Evolutionary conservation across 2,797 vertebrate species (phyloP).

Genomic region (Clarias fuscus): DNA sequence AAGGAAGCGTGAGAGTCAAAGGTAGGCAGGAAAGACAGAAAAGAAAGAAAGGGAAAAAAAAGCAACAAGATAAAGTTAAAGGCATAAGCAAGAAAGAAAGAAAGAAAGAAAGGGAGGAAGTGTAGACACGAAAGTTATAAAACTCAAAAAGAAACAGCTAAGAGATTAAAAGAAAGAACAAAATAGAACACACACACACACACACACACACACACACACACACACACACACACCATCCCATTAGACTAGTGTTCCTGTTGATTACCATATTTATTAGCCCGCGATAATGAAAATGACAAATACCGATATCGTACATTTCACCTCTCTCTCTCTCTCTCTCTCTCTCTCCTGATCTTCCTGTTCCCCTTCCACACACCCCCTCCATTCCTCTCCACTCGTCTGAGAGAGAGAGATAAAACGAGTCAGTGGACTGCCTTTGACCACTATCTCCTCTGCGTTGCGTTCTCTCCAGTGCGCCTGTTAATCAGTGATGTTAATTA

Average conservation of each 20-base stretch:
- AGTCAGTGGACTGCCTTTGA: conserved; percentile 65
- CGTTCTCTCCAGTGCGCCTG: conserved; percentile 72
- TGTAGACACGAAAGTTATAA: not conserved
- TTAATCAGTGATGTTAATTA: conserved; percentile 80
- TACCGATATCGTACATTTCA: conserved; percentile 49
- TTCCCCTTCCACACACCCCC: not conserved
- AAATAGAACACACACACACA: conserved; percentile 4
- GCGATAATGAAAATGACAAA: conserved; percentile 78
- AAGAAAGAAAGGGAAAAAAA: not conserved
- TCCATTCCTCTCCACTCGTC: conserved; percentile 57
- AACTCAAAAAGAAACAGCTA: not conserved
- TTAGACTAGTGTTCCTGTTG: conserved; percentile 51
- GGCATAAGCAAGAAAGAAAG: not conserved
- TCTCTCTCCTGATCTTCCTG: too few species aligned
- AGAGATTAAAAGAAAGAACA: not conserved
- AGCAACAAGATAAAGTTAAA: not conserved
- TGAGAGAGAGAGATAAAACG: conserved; percentile 72
- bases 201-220: conserved; percentile 10
- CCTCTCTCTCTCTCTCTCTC: conserved; percentile 43
- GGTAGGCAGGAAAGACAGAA: too few species aligned
- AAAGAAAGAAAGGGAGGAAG: not conserved
- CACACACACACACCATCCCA: conserved; percentile 14
- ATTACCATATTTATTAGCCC: conserved; percentile 77
- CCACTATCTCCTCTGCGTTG: conserved; percentile 71
- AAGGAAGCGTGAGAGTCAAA: not conserved